These are phyloP conservation scores for Tethya wilhelma DNA, from an alignment of 37 sponge, comb jelly and placozoan genomes.

Conservation along the genomic window DNA sequence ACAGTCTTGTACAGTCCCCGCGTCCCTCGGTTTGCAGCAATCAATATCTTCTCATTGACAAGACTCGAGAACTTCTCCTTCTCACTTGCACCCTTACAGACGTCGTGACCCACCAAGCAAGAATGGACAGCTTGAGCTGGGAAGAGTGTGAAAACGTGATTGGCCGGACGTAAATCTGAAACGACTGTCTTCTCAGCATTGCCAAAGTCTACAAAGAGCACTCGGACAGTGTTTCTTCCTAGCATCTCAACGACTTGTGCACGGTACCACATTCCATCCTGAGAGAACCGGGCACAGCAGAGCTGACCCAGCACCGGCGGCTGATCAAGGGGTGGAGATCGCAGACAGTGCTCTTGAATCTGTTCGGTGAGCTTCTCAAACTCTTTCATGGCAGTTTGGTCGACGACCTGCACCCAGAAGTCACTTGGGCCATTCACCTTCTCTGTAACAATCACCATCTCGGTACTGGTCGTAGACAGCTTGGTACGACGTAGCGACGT, in stretches of 20 bases:
- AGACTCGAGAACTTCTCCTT: slow-evolving; percentile 1
- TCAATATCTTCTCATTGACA: background rate
- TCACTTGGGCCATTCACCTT: slow-evolving; percentile 26
- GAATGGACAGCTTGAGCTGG: slow-evolving; percentile 48
- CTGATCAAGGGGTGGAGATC: background rate
- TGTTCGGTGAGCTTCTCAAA: slow-evolving; percentile 14
- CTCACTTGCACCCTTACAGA: background rate
- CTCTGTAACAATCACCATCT: too few species aligned
- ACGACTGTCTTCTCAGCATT: slow-evolving; percentile 12
- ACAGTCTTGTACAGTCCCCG: background rate
- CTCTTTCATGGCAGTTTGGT: background rate
- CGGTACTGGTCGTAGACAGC: background rate
- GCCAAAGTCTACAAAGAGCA: slow-evolving; percentile 57
- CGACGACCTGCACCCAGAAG: slow-evolving; percentile 53
- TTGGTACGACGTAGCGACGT: background rate
- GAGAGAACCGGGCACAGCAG: slow-evolving; percentile 55
- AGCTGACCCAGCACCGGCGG: slow-evolving; percentile 35
- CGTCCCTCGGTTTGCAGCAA: too few species aligned
- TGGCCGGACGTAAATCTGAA: background rate
- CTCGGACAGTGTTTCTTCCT: background rate
- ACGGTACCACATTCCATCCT: slow-evolving; percentile 66
- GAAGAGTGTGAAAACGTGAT: slow-evolving; percentile 18
- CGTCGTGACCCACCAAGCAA: slow-evolving; percentile 27
- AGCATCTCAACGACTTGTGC: slow-evolving; percentile 15
- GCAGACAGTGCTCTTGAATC: slow-evolving; percentile 11